Base-by-base conservation (phyloP, 2,797 vertebrate genomes). In the Leptodactylus fallax region DNA sequence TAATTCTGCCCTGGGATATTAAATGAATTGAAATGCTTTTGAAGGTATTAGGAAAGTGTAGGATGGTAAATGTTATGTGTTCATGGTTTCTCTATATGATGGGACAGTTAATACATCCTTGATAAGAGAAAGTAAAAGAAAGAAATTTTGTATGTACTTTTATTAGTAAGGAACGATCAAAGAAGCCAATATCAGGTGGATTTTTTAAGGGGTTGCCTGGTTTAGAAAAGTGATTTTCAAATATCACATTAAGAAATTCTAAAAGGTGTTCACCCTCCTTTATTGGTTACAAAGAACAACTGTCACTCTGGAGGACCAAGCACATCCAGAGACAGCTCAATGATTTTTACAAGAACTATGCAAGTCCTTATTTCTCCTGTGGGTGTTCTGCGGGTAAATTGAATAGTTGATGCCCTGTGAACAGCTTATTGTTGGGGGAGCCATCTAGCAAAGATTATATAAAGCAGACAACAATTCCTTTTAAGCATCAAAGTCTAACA, bases 81-180 rank as follows among this genome's bases (percentile, higher is more conserved):
- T 60, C 17, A 69, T 47, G 53, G 79, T 36, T 79, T 83, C 85
- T 89, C 88, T 83, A 81, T 87, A 81, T 89, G 88, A 89, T 61
- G 63, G 88, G 88, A 65, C 80, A n/a, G 4, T 8, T 71, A 71
- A 21, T 27, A 21, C 11, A 74, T 83, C 85, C 85, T 65, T 89
- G 85, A 89, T 83, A 83, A 83, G 88, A 89, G 88, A 83, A 56
- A 51, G 63, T 10, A 83, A 36, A 36, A 36, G 36, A 36, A 36
- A 36, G 36, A 36, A 1, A 21, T n/a, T 67, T 51, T 0, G 6
- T 55, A 55, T 81, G 47, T 65, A 23, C 49, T 49, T 49, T 63
- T 6, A 14, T n/a, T 49, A 17, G 4, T 6, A 45, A 14, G 10
- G 45, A 81, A 12, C 11, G 36, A 36, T 60, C 36, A 47, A 60